phyloP scores from a whole-genome alignment of 1,140 invertebrate genomes.

The Macrostomum lignano region DNA sequence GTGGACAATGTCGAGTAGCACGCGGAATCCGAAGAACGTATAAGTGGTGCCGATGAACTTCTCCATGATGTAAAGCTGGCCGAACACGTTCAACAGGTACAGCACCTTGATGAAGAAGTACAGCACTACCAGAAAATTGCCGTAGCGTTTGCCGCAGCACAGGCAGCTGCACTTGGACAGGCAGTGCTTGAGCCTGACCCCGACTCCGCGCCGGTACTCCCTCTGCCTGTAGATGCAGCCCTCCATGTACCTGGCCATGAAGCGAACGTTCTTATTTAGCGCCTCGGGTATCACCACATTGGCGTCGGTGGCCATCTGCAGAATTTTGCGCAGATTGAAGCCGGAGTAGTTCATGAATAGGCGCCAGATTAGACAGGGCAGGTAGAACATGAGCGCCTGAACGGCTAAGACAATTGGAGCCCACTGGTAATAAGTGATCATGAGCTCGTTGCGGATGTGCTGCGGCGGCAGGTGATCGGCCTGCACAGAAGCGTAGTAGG shows the following conservation, averaged over 20 bases:
- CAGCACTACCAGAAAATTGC: conserved; percentile 25
- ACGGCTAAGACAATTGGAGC: conserved; percentile 4
- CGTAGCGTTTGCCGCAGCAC: conserved; percentile 16
- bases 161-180: too few relatives aligned
- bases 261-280: conserved; percentile 2
- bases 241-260: conserved; percentile 5
- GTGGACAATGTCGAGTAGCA: conserved; percentile 27
- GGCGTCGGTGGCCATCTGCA: conserved; percentile 5
- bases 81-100: conserved; percentile 26
- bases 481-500: too few relatives aligned
- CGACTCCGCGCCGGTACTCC: too few relatives aligned
- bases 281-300: conserved; percentile 2
- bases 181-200: too few relatives aligned
- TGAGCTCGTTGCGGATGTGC: too few relatives aligned
- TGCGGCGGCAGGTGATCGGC: too few relatives aligned
- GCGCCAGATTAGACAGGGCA: conserved; percentile 5
- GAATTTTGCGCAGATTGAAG: conserved; percentile 5
- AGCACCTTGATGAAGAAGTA: conserved; percentile 18
- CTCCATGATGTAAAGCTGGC: conserved; percentile 28
- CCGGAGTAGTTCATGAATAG: conserved; percentile 5
- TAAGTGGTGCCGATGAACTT: conserved; percentile 12
- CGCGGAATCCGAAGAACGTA: conserved; percentile 27
- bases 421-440: too few relatives aligned
- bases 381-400: conserved; percentile 4
- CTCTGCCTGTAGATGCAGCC: not conserved